phyloP scores from a whole-genome alignment of 2,888 invertebrate species.

The Anorthoa munda region DNA sequence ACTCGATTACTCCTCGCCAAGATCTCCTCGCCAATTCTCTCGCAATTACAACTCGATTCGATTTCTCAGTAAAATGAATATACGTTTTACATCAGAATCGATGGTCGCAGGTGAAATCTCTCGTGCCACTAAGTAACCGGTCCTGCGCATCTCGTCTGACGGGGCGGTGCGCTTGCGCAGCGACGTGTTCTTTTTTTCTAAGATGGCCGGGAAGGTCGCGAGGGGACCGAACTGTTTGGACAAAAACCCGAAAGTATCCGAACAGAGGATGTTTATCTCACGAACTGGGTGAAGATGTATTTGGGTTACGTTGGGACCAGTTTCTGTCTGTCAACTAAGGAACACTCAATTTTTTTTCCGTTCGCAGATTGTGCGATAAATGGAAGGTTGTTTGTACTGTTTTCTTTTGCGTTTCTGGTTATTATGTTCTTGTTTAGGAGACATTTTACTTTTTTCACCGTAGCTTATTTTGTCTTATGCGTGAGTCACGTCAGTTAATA shows the following conservation, averaged over 20 bases:
- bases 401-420: conserved; percentile 25
- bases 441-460: neutral
- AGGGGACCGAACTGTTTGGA: conserved; percentile 54
- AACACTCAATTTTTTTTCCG: conserved; percentile 51
- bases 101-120: conserved; percentile 82
- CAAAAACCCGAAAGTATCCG: conserved; percentile 59
- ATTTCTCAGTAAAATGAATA: conserved; percentile 72
- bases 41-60: conserved; percentile 53
- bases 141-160: conserved; percentile 71
- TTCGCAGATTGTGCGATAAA: conserved; percentile 63
- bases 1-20: conserved; percentile 59
- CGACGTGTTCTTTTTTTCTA: conserved; percentile 59
- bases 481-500: conserved; percentile 4
- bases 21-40: neutral
- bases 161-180: conserved; percentile 69
- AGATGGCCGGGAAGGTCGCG: conserved; percentile 71
- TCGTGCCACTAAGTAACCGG: conserved; percentile 83
- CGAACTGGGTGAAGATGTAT: conserved; percentile 69
- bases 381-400: conserved; percentile 50
- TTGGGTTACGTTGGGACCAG: conserved; percentile 69
- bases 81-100: conserved; percentile 71
- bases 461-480: neutral
- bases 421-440: neutral
- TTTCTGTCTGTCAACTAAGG: conserved; percentile 64
- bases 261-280: conserved; percentile 67